Base-by-base conservation (phyloP, 2,113 vertebrate species). In the Piaya cayana region DNA sequence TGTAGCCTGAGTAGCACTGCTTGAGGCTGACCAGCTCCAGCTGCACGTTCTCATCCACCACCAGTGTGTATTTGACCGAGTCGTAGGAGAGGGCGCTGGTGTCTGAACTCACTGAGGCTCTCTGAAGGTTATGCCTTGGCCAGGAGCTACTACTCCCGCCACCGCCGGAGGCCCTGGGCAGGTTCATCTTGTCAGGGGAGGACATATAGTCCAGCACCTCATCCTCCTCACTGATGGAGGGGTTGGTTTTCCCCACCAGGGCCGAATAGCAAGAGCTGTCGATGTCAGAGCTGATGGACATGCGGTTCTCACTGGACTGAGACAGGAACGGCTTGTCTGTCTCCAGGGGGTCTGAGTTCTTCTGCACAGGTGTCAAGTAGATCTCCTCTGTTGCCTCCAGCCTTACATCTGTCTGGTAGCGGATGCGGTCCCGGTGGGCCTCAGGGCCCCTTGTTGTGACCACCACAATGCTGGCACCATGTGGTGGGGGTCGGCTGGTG, bases 301-400 rank as follows among this genome's bases (percentile, higher is more conserved):
- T 99, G 82, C 99, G 98, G 93, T 98, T 98, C 95, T 99, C 99
- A 2, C 98, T 97, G 87, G 98, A 98, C 52, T 99, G 99, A 1
- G 98, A 98, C 77, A 99, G 95, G 96, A 98, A 99, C 1, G 98
- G 98, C 84, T 98, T 98, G 34, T 98, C 98, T 0, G 98, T 98
- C 85, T 99, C 98, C 69, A 98, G 92, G 3, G 98, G 95, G 86
- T 99, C 98, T 0, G 98, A 97, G 12, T 98, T 98, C 82, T 99
- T 98, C 97, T 99, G 99, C 80, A 99, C 98, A 0, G 99, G 99
- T 0, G 99, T 99, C 93, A 99, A 96, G 94, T 99, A 99, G 93
- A 99, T 99, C 97, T 99, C 99, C 98, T 99, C 99, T 0, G 99
- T 99, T 74, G 99, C 98, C 85, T 99, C 99, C 25, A 99, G 95